Conservation (phyloP, 1,140 invertebrate genomes). For the Ceratina australensis region DNA sequence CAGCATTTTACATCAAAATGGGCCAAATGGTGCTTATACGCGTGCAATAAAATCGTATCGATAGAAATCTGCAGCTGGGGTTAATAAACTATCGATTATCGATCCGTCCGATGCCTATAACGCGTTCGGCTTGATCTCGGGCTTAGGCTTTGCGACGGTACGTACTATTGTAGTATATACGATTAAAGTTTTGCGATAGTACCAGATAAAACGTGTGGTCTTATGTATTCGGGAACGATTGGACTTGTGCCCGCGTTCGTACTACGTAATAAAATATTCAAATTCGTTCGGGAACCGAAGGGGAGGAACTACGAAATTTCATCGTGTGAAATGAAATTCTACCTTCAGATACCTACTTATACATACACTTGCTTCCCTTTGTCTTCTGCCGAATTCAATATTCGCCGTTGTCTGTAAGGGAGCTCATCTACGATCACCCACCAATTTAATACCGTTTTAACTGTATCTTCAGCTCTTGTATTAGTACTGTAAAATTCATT, state of each 20-base stretch:
- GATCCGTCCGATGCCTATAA: neutral
- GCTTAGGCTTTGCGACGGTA: conserved; percentile 6
- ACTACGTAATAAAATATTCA: conserved; percentile 23
- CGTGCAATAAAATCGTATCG: conserved; percentile 21
- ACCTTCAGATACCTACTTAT: neutral
- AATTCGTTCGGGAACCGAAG: neutral
- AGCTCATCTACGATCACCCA: neutral
- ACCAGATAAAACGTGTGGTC: neutral
- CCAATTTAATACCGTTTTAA: conserved; percentile 12
- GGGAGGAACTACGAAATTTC: neutral
- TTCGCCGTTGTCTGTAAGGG: conserved; percentile 1
- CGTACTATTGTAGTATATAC: neutral
- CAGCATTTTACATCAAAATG: conserved; percentile 19
- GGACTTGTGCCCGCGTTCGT: conserved; percentile 11
- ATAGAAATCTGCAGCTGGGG: neutral
- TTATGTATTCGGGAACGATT: neutral
- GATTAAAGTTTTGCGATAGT: neutral
- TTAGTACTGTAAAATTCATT: too few species aligned
- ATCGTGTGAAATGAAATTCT: conserved; percentile 26
- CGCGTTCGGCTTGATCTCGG: conserved; percentile 11
- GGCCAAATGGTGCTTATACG: neutral
- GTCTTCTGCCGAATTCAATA: neutral
- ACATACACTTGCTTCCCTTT: neutral
- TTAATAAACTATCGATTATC: conserved; percentile 48
- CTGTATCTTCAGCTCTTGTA: too few species aligned